phyloP scores from a whole-genome alignment of 2,113 vertebrate species.

The Muscicapa adusta region DNA sequence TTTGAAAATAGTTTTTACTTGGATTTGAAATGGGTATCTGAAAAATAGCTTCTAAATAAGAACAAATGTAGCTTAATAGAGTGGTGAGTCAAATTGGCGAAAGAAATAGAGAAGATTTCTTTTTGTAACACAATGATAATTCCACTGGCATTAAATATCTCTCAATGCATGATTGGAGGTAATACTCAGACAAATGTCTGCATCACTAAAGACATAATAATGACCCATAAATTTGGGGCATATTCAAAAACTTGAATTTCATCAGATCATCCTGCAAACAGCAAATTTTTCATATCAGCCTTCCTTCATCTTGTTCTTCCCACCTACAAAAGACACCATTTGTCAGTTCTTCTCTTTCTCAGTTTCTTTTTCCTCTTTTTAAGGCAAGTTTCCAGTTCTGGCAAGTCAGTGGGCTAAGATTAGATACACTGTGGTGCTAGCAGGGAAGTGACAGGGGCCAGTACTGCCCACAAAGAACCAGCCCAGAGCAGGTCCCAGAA shows the following conservation, averaged over 20 bases:
- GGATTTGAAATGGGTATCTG: background rate
- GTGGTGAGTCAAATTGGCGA: background rate
- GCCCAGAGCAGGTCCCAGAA: background rate
- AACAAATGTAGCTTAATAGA: slow-evolving; percentile 3
- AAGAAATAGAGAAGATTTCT: background rate
- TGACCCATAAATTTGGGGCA: background rate
- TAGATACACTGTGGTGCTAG: background rate
- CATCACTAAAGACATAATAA: background rate
- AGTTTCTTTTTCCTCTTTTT: background rate
- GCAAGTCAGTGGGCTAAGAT: background rate
- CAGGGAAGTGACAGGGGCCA: background rate
- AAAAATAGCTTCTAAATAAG: slow-evolving; percentile 16
- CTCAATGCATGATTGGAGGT: background rate
- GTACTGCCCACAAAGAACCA: background rate
- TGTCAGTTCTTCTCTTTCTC: background rate
- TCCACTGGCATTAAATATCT: background rate
- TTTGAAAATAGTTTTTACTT: background rate
- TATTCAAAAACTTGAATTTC: background rate
- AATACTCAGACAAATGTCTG: background rate
- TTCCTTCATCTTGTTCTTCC: background rate
- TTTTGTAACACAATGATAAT: slow-evolving; percentile 1
- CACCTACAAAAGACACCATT: background rate
- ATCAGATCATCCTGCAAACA: background rate
- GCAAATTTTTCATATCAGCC: background rate
- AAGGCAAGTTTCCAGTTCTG: background rate